phyloP scores from a whole-genome alignment of 2,113 vertebrate genomes.

The Cathartes aura region DNA sequence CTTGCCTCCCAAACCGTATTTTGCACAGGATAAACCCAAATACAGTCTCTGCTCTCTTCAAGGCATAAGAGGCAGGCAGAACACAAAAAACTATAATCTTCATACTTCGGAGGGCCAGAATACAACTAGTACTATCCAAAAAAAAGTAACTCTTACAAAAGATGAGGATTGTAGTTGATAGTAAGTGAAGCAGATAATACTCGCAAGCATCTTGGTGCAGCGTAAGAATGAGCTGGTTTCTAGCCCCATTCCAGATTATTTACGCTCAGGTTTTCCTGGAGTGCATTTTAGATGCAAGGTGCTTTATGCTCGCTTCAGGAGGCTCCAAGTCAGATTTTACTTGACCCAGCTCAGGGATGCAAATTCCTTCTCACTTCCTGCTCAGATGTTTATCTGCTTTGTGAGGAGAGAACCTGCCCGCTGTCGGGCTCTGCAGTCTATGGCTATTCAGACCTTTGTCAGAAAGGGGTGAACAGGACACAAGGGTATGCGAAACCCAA shows the following conservation, averaged over 20 bases:
- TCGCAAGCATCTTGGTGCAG: neutral
- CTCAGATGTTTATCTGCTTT: neutral
- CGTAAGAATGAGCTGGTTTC: neutral
- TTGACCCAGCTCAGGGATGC: neutral
- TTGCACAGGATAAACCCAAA: neutral
- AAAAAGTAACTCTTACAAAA: neutral
- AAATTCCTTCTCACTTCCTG: neutral
- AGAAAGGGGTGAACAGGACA: neutral
- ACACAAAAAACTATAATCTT: neutral
- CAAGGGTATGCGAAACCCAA: rapidly evolving
- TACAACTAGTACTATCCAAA: neutral
- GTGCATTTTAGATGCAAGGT: neutral
- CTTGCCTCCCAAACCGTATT: neutral
- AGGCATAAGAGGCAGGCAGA: neutral
- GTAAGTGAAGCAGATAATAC: neutral
- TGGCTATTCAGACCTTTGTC: neutral
- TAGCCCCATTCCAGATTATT: neutral
- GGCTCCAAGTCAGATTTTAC: neutral
- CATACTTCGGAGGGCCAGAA: neutral
- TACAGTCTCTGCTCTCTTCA: neutral
- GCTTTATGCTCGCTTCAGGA: rapidly evolving
- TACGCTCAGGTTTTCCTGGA: neutral
- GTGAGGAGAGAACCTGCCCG: neutral
- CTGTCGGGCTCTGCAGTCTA: neutral
- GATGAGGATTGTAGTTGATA: neutral